Evolutionary conservation across 2,113 vertebrate genomes (phyloP).

Genomic region (pig (Sus scrofa)): T2T-Sscrofa CM000818.6:71922501-71923000

Average conservation of each 20-base stretch:
- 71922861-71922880: slow-evolving; percentile 11
- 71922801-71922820: slow-evolving; percentile 49
- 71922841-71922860: slow-evolving; percentile 34
- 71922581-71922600: neutral
- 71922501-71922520: neutral
- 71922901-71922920: neutral
- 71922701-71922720: neutral
- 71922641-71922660: neutral
- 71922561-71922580: neutral
- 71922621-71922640: neutral
- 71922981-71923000: slow-evolving; percentile 45
- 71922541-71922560: neutral
- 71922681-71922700: no score
- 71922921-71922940: slow-evolving; percentile 13
- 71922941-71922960: slow-evolving; percentile 36
- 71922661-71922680: neutral
- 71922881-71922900: slow-evolving; percentile 53
- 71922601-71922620: neutral
- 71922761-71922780: neutral
- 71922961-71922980: slow-evolving; percentile 31
- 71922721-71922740: no score
- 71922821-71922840: neutral
- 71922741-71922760: neutral
- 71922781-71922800: slow-evolving; percentile 28
- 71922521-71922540: neutral